Evolutionary conservation across 2,113 vertebrate genomes (phyloP).

Genomic region (Sinocyclocheilus anophthalmus): DNA sequence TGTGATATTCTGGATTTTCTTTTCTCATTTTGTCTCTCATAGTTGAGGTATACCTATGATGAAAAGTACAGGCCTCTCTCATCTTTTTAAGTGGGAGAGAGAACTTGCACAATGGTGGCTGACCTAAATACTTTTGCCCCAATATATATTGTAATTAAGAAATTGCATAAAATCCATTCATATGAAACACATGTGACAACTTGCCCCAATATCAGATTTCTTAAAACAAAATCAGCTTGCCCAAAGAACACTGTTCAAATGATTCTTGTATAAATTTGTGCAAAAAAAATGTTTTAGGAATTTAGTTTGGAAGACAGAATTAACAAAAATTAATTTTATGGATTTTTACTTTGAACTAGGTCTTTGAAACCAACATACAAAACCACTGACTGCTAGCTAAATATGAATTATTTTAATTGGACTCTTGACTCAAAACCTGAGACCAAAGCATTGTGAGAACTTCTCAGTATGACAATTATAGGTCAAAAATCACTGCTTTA

Average conservation of each 20-base stretch:
- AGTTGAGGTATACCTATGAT: too few relatives aligned
- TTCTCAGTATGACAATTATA: not conserved
- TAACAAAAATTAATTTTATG: not conserved
- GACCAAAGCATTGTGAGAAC: not conserved
- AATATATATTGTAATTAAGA: too few relatives aligned
- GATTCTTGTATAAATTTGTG: not conserved
- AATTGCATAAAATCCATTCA: not conserved
- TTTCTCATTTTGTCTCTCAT: too few relatives aligned
- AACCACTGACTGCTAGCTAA: not conserved
- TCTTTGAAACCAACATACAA: not conserved
- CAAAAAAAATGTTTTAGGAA: not conserved
- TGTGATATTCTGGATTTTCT: too few relatives aligned
- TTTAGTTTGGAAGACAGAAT: not conserved
- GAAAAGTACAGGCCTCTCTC: too few relatives aligned
- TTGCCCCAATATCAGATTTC: not conserved
- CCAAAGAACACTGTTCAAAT: not conserved
- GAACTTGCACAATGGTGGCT: too few relatives aligned
- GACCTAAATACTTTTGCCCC: too few relatives aligned
- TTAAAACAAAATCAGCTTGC: not conserved
- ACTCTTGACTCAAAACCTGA: not conserved
- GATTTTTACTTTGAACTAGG: not conserved
- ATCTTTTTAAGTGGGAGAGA: too few relatives aligned
- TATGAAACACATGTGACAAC: not conserved
- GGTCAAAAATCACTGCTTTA: too few relatives aligned
- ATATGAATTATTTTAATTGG: not conserved